A percentile compares a stretch with the other conserved stretches of the same genome.
phyloP scores from a whole-genome alignment of 1,140 invertebrate species.

The Brachionus plicatilis region DNA sequence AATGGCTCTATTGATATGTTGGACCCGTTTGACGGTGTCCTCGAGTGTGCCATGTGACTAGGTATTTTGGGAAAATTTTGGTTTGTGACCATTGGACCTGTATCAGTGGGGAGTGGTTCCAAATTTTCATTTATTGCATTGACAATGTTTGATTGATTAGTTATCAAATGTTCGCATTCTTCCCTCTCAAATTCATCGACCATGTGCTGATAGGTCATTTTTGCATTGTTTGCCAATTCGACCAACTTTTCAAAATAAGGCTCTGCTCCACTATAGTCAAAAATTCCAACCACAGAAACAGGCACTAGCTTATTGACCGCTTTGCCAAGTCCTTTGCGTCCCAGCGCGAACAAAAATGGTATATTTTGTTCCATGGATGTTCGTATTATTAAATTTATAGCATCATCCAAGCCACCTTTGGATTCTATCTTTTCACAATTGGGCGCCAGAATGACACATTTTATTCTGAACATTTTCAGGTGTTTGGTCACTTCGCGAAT shows the following conservation, averaged over 20 bases:
- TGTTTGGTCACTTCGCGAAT: slow-evolving; percentile 61
- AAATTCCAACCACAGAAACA: slow-evolving; percentile 60
- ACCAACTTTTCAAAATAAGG: slow-evolving; percentile 42
- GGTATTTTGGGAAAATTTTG: neutral
- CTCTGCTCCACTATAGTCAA: slow-evolving; percentile 61
- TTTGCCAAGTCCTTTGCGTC: slow-evolving; percentile 58
- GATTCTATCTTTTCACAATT: slow-evolving; percentile 58
- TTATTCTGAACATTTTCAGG: slow-evolving; percentile 60
- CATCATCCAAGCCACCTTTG: slow-evolving; percentile 58
- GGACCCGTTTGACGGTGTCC: slow-evolving; percentile 10
- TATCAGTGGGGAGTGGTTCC: neutral
- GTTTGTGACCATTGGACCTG: neutral
- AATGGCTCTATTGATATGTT: slow-evolving; percentile 24
- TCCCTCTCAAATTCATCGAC: slow-evolving; percentile 19
- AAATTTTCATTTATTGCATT: neutral
- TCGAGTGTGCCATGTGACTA: slow-evolving; percentile 32
- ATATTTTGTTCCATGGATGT: slow-evolving; percentile 56
- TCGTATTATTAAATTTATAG: slow-evolving; percentile 55
- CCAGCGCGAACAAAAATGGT: slow-evolving; percentile 59
- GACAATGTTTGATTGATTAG: neutral
- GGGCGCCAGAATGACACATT: slow-evolving; percentile 62
- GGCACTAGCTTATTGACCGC: slow-evolving; percentile 59
- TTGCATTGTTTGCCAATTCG: neutral
- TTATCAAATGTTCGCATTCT: slow-evolving; percentile 7
- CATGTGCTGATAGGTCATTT: slow-evolving; percentile 28